Evolutionary conservation across 2,888 invertebrate species (phyloP).

Genomic region (Caradrina clavipalpis): DNA sequence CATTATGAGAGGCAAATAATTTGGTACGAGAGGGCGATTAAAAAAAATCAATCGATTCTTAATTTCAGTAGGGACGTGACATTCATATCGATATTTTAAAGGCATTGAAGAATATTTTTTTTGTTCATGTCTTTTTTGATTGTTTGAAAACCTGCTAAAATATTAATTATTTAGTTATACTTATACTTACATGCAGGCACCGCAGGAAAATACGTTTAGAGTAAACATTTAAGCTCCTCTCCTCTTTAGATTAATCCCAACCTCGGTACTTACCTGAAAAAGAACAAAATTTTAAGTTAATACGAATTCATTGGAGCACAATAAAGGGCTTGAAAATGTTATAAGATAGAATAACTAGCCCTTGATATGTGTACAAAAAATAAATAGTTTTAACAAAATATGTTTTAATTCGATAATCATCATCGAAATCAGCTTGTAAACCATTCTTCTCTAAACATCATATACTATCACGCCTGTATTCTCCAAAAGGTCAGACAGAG

Average conservation of each 20-base stretch:
- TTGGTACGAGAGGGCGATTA: background rate
- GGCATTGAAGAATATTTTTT: background rate
- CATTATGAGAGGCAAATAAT: background rate
- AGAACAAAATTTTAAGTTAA: conserved; percentile 43
- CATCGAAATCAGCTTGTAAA: too few species aligned
- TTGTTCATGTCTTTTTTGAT: background rate
- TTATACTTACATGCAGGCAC: conserved; percentile 32
- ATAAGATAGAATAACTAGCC: conserved; percentile 2
- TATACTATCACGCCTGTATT: too few species aligned
- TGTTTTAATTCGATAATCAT: too few species aligned
- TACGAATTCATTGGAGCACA: conserved; percentile 22
- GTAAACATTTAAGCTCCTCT: conserved; percentile 35
- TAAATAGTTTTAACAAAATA: too few species aligned
- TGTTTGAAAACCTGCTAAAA: too few species aligned
- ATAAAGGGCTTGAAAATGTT: conserved; percentile 15
- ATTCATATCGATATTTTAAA: background rate
- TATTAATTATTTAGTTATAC: conserved; percentile 17
- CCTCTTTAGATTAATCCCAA: conserved; percentile 29
- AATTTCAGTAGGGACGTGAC: conserved; percentile 2
- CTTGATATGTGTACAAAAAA: background rate
- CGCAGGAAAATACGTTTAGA: conserved; percentile 9
- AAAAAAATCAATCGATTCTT: too few species aligned
- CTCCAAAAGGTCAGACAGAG: too few species aligned
- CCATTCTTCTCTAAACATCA: too few species aligned
- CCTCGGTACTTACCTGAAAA: conserved; percentile 78